Evolutionary conservation across 1,140 invertebrate species (phyloP), one percentile per base, ranked within the genome.

Genomic region (Thaumatotibia leucotreta): DNA sequence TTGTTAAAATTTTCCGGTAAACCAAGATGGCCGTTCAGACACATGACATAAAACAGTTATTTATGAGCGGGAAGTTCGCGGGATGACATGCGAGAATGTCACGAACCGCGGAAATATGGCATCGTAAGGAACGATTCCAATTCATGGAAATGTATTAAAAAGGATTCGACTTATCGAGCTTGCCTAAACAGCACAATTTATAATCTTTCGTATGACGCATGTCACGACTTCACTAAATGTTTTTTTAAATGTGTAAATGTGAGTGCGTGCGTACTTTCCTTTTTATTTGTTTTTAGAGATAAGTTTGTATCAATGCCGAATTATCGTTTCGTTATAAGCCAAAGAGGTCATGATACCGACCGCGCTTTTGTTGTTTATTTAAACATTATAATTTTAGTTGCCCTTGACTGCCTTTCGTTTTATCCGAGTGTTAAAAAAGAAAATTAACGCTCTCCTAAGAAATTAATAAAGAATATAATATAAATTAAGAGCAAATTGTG

Each of bases 21-120:
- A 78, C 10, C 73, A 87, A 83, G 79, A 89, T 87, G 83, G 84
- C 81, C 71, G 76, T 80, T 82, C 65, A 83, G 85, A 84, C 85
- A 89, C 76, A 74, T 86, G 83, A 84, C 82, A 89, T 89, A 86
- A 84, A 89, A 80, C 70, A 11, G 67, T 77, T 85, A 83, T 89
- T 88, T 87, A 89, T 76, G 77, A 70, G 71, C 74, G 74, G 80
- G 75, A 84, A 86, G 77, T 89, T 89, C 76, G 86, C 87, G 82
- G 86, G 75, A 73, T 61, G 77, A 83, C 83, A 88, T 89, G 84
- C 86, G 76, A 87, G 83, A 76, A 45, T 63, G 81, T 80, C 83
- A 87, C 86, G 84, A 89, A 88, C 67, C 77, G 75, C 75, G 84
- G 79, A 84, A 86, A 76, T 80, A 81, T 65, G 62, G 63, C 69